Percentiles rank a stretch among this genome's conserved stretches.
Conservation (phyloP, 2,113 vertebrate genomes). For the mouse (Mus musculus) region GRCm39 chr5:128443001-128443500, state of each 20-base stretch:
- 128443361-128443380: not conserved
- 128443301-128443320: too few species aligned
- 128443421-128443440: not conserved
- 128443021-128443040: too few species aligned
- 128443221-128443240: not conserved
- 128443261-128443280: not conserved
- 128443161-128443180: not conserved
- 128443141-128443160: not conserved
- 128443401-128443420: not conserved
- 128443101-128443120: not conserved
- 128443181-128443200: not conserved
- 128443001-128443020: too few species aligned
- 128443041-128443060: not conserved
- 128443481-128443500: not conserved
- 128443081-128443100: not conserved
- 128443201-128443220: not conserved
- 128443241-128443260: not conserved
- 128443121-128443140: not conserved
- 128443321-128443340: too few species aligned
- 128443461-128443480: not conserved
- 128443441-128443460: not conserved
- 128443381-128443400: not conserved
- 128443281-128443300: not conserved
- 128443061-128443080: not conserved
- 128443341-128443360: not conserved